Conservation (phyloP, 2,888 invertebrate genomes). For the Sinopyrophorus schimmeli region DNA sequence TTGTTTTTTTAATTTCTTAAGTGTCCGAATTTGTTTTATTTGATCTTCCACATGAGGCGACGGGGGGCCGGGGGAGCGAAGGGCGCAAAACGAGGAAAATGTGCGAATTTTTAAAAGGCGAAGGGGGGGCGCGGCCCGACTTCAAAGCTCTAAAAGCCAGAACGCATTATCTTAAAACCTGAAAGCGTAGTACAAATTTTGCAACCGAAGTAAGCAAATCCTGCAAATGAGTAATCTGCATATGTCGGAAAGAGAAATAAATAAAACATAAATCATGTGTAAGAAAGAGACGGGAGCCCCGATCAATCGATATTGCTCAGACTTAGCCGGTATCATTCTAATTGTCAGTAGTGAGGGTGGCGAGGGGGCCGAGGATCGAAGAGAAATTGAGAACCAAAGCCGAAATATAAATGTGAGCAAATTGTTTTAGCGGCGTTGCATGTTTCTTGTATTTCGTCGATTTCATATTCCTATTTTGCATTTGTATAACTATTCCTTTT, state of each 20-base stretch:
- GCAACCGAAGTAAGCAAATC: conserved; percentile 32
- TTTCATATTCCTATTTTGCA: no score
- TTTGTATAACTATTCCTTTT: no score
- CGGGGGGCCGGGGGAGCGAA: no score
- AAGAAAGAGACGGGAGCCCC: conserved; percentile 39
- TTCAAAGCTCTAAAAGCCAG: conserved; percentile 27
- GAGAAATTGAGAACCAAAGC: conserved; percentile 28
- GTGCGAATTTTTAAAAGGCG: not conserved
- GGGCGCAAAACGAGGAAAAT: conserved; percentile 2
- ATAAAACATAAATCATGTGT: conserved; percentile 47
- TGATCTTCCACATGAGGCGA: no score
- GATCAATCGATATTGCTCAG: conserved; percentile 56
- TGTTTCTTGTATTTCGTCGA: conserved; percentile 21
- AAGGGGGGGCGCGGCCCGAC: conserved; percentile 15
- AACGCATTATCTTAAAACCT: conserved; percentile 30
- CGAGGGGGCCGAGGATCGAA: conserved; percentile 30
- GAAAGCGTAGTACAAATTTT: conserved; percentile 26
- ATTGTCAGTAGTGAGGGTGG: conserved; percentile 48
- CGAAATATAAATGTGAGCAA: conserved; percentile 35
- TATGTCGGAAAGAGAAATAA: conserved; percentile 46
- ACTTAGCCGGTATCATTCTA: conserved; percentile 55
- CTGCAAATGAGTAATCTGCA: conserved; percentile 48
- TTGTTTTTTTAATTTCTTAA: not conserved
- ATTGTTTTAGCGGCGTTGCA: conserved; percentile 30
- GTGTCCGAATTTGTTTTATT: not conserved